phyloP scores from a whole-genome alignment of 2,888 invertebrate species.

The Ptilodon capucinus region DNA sequence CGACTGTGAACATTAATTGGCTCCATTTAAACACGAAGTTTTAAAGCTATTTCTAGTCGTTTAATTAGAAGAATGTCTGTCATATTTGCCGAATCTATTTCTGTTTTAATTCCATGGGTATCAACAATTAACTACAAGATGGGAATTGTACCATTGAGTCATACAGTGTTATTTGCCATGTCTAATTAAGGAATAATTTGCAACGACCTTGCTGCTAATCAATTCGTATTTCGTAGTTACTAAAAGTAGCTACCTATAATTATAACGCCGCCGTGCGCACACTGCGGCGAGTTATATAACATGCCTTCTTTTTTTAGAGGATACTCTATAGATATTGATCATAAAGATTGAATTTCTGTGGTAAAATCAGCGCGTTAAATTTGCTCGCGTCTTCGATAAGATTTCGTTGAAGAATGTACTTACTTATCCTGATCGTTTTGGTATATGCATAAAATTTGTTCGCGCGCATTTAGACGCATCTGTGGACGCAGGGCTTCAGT shows the following conservation, averaged over 20 bases:
- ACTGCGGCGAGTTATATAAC: no score
- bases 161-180: not conserved
- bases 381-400: no score
- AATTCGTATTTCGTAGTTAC: not conserved
- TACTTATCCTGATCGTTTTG: no score
- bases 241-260: not conserved
- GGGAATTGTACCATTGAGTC: not conserved
- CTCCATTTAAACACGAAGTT: not conserved
- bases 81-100: conserved; percentile 17
- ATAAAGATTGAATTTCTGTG: no score
- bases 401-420: no score
- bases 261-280: no score
- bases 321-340: no score
- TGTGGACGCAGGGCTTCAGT: no score
- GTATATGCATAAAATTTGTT: no score
- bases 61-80: conserved; percentile 12
- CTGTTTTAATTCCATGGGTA: conserved; percentile 9
- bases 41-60: conserved; percentile 10
- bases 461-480: no score
- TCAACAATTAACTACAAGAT: not conserved
- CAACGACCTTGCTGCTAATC: not conserved
- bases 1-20: not conserved
- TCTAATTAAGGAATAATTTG: not conserved
- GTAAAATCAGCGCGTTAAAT: no score
- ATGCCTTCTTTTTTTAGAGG: no score